Evolutionary conservation across 2,797 vertebrate species (phyloP), one percentile per base, ranked within the genome.

Genomic region (Mallotus villosus): DNA sequence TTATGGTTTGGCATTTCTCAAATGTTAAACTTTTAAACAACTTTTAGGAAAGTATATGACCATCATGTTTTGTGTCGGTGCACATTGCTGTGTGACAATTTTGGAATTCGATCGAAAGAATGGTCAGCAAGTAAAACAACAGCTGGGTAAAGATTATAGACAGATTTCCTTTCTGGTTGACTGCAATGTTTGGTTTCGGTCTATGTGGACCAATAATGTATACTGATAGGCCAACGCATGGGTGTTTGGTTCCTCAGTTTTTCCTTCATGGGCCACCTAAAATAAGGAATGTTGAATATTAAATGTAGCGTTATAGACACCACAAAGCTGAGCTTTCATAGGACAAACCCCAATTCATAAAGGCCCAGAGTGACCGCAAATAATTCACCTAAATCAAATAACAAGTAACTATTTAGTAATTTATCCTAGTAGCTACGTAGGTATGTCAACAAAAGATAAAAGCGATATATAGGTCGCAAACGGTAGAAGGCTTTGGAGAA

Each of bases 361-460:
- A 55, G 51, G 51, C 17, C 51, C 51, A 11, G 41, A 8, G 51
- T 55, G 51, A 55, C 19, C 51, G 51, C 17, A 55, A n/a, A 55
- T 55, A 55, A 55, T 55, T 55, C 17, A 5, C 51, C 51, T 1
- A 55, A 55, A 55, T 55, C 19, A 46, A 46, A 46, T 46, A 2
- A 46, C 14, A 46, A 46, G 41, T 46, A 14, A 46, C 41, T 46
- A 46, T 46, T 46, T 46, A 46, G 41, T 46, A 2, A 46, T 46
- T 11, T 46, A 46, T 12, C 41, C 41, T 46, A 12, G 41, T 12
- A n/a, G n/a, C n/a, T n/a, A 46, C 41, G 41, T 68, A 14, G 17
- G 7, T 21, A n/a, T 21, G 27, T 72, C 55, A 25, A 67, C 55
- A 61, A 21, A 67, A 34, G 70, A 75, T 66, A 67, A 55, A 57